Evolutionary conservation across 2,888 invertebrate species (phyloP).

Genomic region (Lissocephala sabroskyi): DNA sequence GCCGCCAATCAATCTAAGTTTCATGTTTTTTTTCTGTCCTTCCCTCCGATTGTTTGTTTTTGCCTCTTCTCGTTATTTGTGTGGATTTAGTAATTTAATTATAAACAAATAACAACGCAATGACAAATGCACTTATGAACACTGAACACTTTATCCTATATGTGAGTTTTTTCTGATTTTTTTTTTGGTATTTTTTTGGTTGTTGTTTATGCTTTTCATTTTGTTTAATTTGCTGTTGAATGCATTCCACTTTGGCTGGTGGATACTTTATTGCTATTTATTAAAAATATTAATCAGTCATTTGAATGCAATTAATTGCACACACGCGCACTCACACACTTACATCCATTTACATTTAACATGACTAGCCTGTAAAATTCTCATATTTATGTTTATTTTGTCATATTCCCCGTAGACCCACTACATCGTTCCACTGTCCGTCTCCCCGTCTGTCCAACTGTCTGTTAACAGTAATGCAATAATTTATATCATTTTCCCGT

Average conservation of each 20-base stretch:
- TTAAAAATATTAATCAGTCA: conserved; percentile 68
- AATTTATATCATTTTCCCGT: conserved; percentile 46
- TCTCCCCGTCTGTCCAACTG: neutral
- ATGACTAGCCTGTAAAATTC: neutral
- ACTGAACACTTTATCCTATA: conserved; percentile 24
- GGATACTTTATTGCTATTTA: conserved; percentile 48
- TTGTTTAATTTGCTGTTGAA: conserved; percentile 14
- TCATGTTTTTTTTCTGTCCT: too few species aligned
- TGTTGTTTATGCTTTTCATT: conserved; percentile 10
- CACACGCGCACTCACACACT: conserved; percentile 13
- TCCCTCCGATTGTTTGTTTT: neutral
- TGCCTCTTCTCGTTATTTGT: conserved; percentile 20
- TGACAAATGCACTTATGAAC: conserved; percentile 27
- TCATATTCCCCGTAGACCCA: neutral
- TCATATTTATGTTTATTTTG: conserved; percentile 6
- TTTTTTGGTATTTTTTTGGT: conserved; percentile 19
- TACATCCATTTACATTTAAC: conserved; percentile 1
- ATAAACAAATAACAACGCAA: conserved; percentile 52
- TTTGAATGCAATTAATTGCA: conserved; percentile 67
- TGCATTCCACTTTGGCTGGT: too few species aligned
- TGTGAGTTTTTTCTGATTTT: conserved; percentile 18
- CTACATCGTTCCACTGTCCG: neutral
- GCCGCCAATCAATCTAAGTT: too few species aligned
- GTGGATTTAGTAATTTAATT: conserved; percentile 55
- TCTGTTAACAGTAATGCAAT: conserved; percentile 48